Base-by-base conservation (phyloP, 2,888 invertebrate genomes). In the Exocentrus adspersus region DNA sequence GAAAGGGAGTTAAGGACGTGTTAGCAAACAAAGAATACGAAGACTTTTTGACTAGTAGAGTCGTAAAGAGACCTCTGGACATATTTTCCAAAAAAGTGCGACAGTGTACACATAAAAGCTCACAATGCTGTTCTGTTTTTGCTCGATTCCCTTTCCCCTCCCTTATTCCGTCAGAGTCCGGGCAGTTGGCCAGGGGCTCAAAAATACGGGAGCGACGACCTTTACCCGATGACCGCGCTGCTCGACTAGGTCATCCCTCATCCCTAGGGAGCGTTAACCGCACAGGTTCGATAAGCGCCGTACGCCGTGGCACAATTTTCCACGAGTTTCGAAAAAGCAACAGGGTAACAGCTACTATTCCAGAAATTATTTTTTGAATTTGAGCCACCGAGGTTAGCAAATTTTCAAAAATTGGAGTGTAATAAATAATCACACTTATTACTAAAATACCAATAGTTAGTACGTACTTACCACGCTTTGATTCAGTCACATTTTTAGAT, bases 161-260 rank as follows among this genome's bases (percentile, higher is more conserved):
- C n/a, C 7, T 28, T 28, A 28, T 28, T 28, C 7, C 4, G 7
- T 28, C 7, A 28, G 6, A 3, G 28, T 12, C 37, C 43, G 43
- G 54, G 43, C 30, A 30, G 42, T 43, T 16, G 24, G 7, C 43
- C 14, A 21, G 24, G 43, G 54, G 54, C 24, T 54, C 24, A 54
- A 53, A 54, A 54, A 17, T 17, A 43, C 43, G 28, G 30, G 43
- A 24, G 21, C 54, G 54, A 54, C 43, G 54, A 54, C 54, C 24
- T 54, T 54, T 54, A 54, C 43, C 43, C 43, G 54, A 43, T 54
- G 54, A 54, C 54, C 54, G 21, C 28, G 16, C 54, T 30, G n/a
- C 54, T 30, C 43, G 24, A 54, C 17, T 54, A 54, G 54, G 43
- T 54, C 54, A 54, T 16, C 28, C 28, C 28, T 43, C 43, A 30